Evolutionary conservation across 2,888 invertebrate genomes (phyloP).

Genomic region (Dolomedes plantarius): DNA sequence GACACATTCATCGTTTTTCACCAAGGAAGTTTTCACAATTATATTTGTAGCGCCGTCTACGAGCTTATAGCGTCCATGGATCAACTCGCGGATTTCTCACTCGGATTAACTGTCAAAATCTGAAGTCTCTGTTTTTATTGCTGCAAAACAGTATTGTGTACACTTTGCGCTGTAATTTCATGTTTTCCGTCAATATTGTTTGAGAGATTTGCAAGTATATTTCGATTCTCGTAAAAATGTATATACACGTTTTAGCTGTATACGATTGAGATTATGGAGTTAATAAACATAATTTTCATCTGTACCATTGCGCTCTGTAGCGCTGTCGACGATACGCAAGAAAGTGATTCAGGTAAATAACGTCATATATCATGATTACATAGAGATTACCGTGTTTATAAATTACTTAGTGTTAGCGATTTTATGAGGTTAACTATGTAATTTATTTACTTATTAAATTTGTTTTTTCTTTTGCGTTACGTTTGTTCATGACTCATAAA

Average conservation of each 20-base stretch:
- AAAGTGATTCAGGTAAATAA: background rate
- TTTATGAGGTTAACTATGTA: no score
- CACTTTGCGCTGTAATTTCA: background rate
- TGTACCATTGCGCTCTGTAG: conserved; percentile 1
- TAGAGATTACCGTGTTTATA: no score
- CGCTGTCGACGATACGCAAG: background rate
- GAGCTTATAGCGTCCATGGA: no score
- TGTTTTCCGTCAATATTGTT: background rate
- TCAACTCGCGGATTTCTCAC: no score
- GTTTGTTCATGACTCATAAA: no score
- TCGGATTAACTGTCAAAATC: background rate
- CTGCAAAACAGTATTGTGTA: conserved; percentile 9
- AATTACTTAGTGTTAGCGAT: no score
- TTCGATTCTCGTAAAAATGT: background rate
- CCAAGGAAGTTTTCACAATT: no score
- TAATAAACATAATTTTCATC: background rate
- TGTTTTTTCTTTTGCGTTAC: no score
- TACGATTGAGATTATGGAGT: background rate
- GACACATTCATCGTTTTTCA: no score
- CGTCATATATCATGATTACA: background rate
- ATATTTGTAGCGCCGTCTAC: no score
- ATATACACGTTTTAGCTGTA: background rate
- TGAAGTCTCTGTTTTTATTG: background rate
- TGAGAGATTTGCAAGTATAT: background rate
- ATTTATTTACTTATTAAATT: no score